Base-by-base conservation (phyloP, 2,888 invertebrate species). In the Ennomos fuscantarius region DNA sequence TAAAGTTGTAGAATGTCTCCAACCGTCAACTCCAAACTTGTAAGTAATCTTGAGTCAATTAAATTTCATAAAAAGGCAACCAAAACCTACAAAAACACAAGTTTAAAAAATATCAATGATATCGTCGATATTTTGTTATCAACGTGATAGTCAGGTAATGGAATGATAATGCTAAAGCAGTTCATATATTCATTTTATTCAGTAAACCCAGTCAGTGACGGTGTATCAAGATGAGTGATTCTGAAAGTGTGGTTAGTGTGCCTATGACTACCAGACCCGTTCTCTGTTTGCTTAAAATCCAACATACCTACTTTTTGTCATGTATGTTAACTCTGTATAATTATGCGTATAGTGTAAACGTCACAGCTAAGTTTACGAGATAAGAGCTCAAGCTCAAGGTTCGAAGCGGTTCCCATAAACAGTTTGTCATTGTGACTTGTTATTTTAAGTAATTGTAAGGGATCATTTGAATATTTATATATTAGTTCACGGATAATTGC, bases 11-110 rank as follows among this genome's bases (percentile, higher is more conserved):
- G 54, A 72, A 82, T 82, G 81, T 44, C 73, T 60, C 13, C 68
- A 37, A 64, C 65, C 43, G 60, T 73, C 33, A 74, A 74, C 60
- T 65, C 75, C 10, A 81, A 77, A 76, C 63, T 82, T 35, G 82
- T 82, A 71, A 81, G 82, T 82, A 54, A 12, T 52, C 10, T 46
- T 56, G 32, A 52, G 54, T 55, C 47, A 33, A 43, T n/a, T 42
- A 49, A 32, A 37, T 13, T 34, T 39, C 8, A 35, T 41, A 47
- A 34, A 58, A 40, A 55, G 39, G 33, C 24, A 24, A 2, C 24
- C 24, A 24, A 24, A 1, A 24, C 24, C 2, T 6, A 24, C 24
- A n/a, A n/a, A n/a, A n/a, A n/a, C 3, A 24, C 1, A 24, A 24
- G 24, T 24, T 24, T 24, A 24, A 3, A 24, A 24, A 24, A 6